phyloP scores from a whole-genome alignment of 1,140 invertebrate genomes.

The Aphaenogaster ashmeadi region DNA sequence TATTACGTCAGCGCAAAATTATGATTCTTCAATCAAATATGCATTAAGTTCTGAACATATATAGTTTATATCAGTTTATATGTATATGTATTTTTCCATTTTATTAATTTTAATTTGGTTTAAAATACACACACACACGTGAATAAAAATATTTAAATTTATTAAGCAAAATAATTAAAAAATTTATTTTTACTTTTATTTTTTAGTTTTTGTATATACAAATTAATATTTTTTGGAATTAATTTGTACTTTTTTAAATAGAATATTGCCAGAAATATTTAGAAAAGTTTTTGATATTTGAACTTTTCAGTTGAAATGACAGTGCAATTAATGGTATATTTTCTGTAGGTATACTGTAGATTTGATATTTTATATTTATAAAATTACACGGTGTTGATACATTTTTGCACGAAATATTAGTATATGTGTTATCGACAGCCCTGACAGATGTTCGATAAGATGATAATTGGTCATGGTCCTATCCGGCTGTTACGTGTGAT shows the following conservation, averaged over 20 bases:
- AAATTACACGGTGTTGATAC: constrained; percentile 7
- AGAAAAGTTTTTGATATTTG: not conserved
- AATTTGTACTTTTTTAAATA: not conserved
- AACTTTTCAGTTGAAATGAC: not conserved
- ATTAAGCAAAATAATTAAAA: not conserved
- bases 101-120: constrained; percentile 1
- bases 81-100: not conserved
- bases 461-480: not conserved
- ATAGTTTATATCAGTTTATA: not conserved
- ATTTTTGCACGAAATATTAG: constrained; percentile 38
- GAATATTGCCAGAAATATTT: not conserved
- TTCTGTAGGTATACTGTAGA: not conserved
- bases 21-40: not conserved
- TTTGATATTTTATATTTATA: constrained; percentile 5
- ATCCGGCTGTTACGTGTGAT: constrained; percentile 27
- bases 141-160: too few relatives aligned
- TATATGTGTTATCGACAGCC: not conserved
- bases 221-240: not conserved
- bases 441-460: constrained; percentile 13
- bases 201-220: not conserved
- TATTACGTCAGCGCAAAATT: constrained; percentile 23
- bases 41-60: not conserved
- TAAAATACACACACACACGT: not conserved
- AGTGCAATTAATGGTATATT: not conserved
- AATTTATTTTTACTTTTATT: not conserved